These are phyloP conservation scores for Megastigmus dorsalis DNA, from an alignment of 2,888 invertebrate species.

Conservation along the genomic window DNA sequence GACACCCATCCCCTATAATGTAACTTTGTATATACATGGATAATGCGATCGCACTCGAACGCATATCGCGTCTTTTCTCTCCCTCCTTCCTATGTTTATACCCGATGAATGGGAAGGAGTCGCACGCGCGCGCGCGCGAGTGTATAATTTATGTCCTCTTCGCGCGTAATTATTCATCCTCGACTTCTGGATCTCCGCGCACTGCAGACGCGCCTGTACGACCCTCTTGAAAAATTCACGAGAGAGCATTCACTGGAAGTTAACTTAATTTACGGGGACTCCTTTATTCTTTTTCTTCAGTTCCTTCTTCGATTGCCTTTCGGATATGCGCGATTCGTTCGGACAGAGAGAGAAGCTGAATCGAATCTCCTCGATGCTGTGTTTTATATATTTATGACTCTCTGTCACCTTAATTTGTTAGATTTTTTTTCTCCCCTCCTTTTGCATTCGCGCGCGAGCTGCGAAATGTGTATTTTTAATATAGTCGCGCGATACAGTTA, in stretches of 20 bases:
- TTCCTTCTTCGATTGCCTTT: background rate
- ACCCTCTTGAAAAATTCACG: constrained; percentile 13
- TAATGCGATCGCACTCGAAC: too few relatives aligned
- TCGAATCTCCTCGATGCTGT: constrained; percentile 2
- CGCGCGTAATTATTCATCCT: constrained; percentile 36
- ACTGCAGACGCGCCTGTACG: background rate
- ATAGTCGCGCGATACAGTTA: too few relatives aligned
- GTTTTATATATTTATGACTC: too few relatives aligned
- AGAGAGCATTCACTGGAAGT: constrained; percentile 17
- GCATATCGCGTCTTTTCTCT: background rate
- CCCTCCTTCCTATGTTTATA: background rate
- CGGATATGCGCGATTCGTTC: background rate
- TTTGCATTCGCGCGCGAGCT: too few relatives aligned
- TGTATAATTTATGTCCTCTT: constrained; percentile 16
- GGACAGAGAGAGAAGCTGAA: background rate
- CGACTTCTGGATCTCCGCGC: too few relatives aligned
- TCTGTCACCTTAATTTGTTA: too few relatives aligned
- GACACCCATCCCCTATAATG: too few relatives aligned
- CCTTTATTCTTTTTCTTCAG: background rate
- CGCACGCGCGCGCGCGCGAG: too few relatives aligned
- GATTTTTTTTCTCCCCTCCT: too few relatives aligned
- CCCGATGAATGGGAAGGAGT: too few relatives aligned
- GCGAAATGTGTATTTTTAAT: too few relatives aligned
- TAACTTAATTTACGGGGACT: constrained; percentile 2
- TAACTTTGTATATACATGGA: too few relatives aligned